Evolutionary conservation across 2,888 invertebrate genomes (phyloP), one percentile per base, ranked within the genome.

Genomic region (Melanophora roralis): DNA sequence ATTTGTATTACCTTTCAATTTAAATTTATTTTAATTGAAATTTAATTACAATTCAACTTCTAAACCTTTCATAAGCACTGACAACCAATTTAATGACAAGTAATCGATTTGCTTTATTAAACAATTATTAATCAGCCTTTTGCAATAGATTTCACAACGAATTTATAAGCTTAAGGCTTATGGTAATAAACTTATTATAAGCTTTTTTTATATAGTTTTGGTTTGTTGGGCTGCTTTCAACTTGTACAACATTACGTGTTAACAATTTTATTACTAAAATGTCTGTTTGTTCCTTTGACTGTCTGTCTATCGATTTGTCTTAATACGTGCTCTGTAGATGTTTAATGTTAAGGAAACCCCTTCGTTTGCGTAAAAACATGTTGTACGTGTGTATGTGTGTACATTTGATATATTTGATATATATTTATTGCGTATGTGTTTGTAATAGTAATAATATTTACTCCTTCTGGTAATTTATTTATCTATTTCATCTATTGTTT

Each of bases 251-350:
- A 71, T 71, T 59, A 71, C 64, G 57, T 71, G 71, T 36, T 27
- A 64, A 64, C 62, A 64, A 57, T 64, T 64, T 62, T 40, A 64
- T 76, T 69, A 69, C 27, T 49, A 8, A 16, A 23, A 23, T 55
- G 9, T 55, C 7, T 21, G 19, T 27, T 16, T 55, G 36, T 45
- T 21, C 38, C 19, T 55, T 9, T 32, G 51, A 40, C 16, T 38
- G 12, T 53, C 53, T 59, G 27, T 32, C 27, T 27, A 27, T 27
- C 27, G 27, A 27, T 38, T 49, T 21, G 49, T 2, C 21, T 21
- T 7, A 47, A 19, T 16, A 14, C 34, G 27, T 27, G 27, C 27
- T 27, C 27, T 27, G 27, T 27, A n/a, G n/a, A 6, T 27, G 27
- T 27, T 27, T 27, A 3, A 5, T 5, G 27, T 27, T 27, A 5